Percentiles rank a stretch among this genome's conserved stretches.
Evolutionary conservation across 2,888 invertebrate genomes (phyloP).

Genomic region (Andrena dorsata): DNA sequence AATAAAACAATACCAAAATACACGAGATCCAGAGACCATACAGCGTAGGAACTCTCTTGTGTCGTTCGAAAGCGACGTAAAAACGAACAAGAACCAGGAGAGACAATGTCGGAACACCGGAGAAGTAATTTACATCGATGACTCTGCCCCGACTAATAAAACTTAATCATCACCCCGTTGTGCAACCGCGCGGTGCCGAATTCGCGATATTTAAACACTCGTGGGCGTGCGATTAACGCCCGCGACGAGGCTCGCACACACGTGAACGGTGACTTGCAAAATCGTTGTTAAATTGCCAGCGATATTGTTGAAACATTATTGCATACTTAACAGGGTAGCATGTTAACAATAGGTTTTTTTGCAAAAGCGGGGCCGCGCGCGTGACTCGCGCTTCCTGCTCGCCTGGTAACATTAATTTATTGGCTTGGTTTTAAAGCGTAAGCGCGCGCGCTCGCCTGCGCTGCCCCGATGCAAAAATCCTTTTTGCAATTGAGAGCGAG

Average conservation of each 20-base stretch:
- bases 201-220: neutral
- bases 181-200: neutral
- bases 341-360: constrained; percentile 69
- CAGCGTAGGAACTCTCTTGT: constrained; percentile 26
- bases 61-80: neutral
- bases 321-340: constrained; percentile 66
- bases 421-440: constrained; percentile 57
- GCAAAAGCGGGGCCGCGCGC: constrained; percentile 53
- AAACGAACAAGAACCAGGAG: too few species aligned
- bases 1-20: constrained; percentile 25
- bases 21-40: constrained; percentile 29
- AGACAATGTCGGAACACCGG: too few species aligned
- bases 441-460: constrained; percentile 5
- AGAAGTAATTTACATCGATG: neutral
- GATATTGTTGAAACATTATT: constrained; percentile 67
- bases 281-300: constrained; percentile 47
- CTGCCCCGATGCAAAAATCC: constrained; percentile 39
- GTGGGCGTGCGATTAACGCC: neutral
- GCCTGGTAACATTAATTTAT: constrained; percentile 71
- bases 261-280: constrained; percentile 33
- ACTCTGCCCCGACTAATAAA: neutral
- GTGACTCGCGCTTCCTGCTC: constrained; percentile 50
- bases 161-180: neutral
- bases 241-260: neutral
- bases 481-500: constrained; percentile 47